These are phyloP conservation scores for Boleophthalmus pectinirostris DNA, from an alignment of 2,113 vertebrate genomes.

Conservation along the genomic window DNA sequence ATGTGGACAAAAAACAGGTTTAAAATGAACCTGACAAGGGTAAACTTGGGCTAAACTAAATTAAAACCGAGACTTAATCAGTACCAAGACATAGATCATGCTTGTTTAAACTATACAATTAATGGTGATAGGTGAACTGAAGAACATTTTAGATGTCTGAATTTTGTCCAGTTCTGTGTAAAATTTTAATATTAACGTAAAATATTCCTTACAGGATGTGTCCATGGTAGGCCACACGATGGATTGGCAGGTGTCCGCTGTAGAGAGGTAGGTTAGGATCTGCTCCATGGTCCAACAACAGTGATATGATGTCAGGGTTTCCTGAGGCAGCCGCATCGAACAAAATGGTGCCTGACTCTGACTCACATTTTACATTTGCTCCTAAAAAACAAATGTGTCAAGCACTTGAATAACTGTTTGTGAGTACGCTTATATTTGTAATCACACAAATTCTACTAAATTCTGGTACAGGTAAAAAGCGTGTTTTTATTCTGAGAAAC, in stretches of 20 bases:
- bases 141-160: background rate
- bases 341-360: conserved; percentile 84
- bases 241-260: conserved; percentile 92
- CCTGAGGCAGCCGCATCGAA: conserved; percentile 91
- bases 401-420: background rate
- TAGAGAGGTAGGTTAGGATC: conserved; percentile 89
- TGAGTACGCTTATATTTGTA: background rate
- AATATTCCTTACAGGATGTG: conserved; percentile 85
- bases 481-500: background rate
- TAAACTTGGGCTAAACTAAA: too few relatives aligned
- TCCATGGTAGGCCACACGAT: conserved; percentile 89
- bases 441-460: background rate
- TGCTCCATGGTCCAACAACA: conserved; percentile 88
- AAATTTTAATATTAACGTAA: background rate
- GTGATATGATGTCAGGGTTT: conserved; percentile 86
- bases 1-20: too few relatives aligned
- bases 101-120: background rate
- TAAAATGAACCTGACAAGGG: too few relatives aligned
- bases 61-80: too few relatives aligned
- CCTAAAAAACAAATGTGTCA: conserved; percentile 69
- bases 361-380: conserved; percentile 83
- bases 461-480: background rate
- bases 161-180: background rate
- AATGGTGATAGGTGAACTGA: background rate
- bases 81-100: background rate